Base-by-base conservation (phyloP, 2,113 vertebrate genomes). In the Plotosus lineatus region DNA sequence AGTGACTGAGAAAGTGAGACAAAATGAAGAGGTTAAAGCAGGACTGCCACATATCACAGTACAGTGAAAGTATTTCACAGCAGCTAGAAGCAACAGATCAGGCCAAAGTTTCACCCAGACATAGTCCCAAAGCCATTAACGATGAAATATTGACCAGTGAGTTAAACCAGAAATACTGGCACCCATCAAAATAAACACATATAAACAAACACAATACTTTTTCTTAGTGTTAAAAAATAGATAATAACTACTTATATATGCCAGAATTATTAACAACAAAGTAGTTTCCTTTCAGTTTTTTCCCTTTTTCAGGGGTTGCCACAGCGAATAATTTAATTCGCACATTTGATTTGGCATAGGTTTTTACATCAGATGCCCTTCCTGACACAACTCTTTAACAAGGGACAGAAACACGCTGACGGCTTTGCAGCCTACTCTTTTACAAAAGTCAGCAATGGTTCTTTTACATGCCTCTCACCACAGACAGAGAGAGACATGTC, bases 31-130 rank as follows among this genome's bases (percentile, higher is more conserved):
- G 85, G 63, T 81, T 91, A 85, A 77, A 79, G 68, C 46, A 28
- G 55, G 61, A 86, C 88, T 78, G 88, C 65, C 86, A 93, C 90
- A 93, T 93, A 90, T 80, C 79, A 17, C 91, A 90, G 86, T 81
- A 60, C 69, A 73, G 48, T 86, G 85, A 87, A 91, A 92, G 77
- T 92, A 93, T 93, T 93, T 94, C 90, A 90, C 89, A 86, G 93
- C 91, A 92, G 88, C 86, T 75, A 80, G 76, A 90, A 82, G 87
- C 81, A 87, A 80, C 88, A 84, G 82, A 89, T 91, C 83, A 86
- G 88, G 82, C 76, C 40, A 61, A 81, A 31, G 61, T 74, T 60
- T 77, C 50, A 23, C 56, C 75, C 79, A 51, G 19, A 33, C n/a
- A 68, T 75, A 85, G 84, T 89, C 81, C 82, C 75, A 86, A 85